Conservation (phyloP, 1,140 invertebrate species). For the Ganaspis sp. region DNA sequence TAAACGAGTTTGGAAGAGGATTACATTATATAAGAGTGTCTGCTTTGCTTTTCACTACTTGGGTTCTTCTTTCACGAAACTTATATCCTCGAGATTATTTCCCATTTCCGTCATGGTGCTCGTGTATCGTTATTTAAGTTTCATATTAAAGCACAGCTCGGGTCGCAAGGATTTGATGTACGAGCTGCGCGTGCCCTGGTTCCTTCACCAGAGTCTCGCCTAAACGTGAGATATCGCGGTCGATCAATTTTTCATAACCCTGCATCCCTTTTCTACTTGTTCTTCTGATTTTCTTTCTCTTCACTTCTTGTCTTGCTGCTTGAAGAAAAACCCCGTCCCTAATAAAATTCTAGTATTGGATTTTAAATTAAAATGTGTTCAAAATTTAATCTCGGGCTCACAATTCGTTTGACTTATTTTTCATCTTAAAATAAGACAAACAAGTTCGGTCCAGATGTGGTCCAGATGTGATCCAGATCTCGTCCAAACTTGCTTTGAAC, state of each 20-base stretch:
- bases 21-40: background rate
- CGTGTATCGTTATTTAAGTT: constrained; percentile 76
- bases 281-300: constrained; percentile 37
- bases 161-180: constrained; percentile 71
- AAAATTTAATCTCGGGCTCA: too few species aligned
- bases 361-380: too few species aligned
- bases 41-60: constrained; percentile 16
- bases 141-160: constrained; percentile 73
- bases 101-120: constrained; percentile 71
- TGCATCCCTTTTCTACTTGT: constrained; percentile 48
- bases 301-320: background rate
- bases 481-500: too few species aligned
- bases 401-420: too few species aligned
- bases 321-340: too few species aligned
- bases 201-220: constrained; percentile 64
- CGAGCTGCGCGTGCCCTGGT: constrained; percentile 73
- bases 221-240: constrained; percentile 76
- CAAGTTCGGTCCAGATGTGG: too few species aligned
- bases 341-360: too few species aligned
- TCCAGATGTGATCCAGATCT: too few species aligned
- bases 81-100: constrained; percentile 69
- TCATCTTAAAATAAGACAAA: too few species aligned
- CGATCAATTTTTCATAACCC: constrained; percentile 76
- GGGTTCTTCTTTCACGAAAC: constrained; percentile 22
- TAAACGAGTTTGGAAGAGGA: background rate